These are phyloP conservation scores for Myripristis murdjan DNA, from an alignment of 2,797 vertebrate species.

Conservation along the genomic window DNA sequence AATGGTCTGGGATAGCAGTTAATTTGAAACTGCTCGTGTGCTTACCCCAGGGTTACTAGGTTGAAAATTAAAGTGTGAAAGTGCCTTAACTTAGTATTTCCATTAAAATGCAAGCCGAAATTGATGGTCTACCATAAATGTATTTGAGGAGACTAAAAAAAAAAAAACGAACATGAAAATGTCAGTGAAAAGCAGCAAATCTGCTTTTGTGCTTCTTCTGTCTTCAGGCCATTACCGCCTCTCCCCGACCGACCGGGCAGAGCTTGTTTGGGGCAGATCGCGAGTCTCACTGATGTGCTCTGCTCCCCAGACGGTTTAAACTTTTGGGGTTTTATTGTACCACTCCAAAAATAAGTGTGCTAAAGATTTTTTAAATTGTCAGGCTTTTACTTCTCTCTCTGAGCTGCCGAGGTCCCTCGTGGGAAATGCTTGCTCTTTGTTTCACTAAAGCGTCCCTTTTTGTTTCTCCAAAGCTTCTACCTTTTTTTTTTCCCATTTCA, in stretches of 20 bases:
- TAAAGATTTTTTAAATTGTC: constrained; percentile 44
- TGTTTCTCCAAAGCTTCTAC: too few species aligned
- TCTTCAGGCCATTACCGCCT: constrained; percentile 20
- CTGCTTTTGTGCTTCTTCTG: constrained; percentile 1
- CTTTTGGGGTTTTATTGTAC: constrained; percentile 45
- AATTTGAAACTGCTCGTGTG: too few species aligned
- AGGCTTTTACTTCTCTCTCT: constrained; percentile 32
- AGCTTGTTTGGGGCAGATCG: constrained; percentile 36
- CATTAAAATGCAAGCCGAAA: too few species aligned
- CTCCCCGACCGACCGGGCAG: constrained; percentile 20
- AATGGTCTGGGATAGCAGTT: too few species aligned
- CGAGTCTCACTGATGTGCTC: constrained; percentile 32
- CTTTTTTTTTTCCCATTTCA: neutral
- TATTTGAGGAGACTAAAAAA: neutral
- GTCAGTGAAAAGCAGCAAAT: neutral
- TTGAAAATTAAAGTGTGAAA: too few species aligned
- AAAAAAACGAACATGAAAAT: neutral
- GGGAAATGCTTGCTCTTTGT: constrained; percentile 36
- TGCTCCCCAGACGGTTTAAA: constrained; percentile 41
- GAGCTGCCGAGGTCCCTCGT: constrained; percentile 9
- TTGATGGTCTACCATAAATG: neutral
- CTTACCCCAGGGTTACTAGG: too few species aligned
- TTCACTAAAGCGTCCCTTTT: constrained; percentile 17
- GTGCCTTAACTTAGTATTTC: too few species aligned
- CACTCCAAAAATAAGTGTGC: constrained; percentile 48